Evolutionary conservation across 2,888 invertebrate species (phyloP), one percentile per base, ranked within the genome.

Genomic region (Clivina fossor): DNA sequence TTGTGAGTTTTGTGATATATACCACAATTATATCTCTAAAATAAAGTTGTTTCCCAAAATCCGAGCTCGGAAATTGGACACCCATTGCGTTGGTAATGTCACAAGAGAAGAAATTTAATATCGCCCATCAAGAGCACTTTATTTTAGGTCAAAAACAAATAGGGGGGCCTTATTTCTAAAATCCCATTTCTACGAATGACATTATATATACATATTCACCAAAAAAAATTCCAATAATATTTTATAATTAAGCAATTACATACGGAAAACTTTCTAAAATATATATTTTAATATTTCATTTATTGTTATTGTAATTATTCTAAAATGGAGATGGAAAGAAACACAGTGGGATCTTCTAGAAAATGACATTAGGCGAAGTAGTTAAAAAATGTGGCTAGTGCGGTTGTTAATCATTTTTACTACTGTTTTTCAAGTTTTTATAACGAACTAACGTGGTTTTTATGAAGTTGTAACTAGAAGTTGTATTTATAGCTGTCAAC

Each of bases 101-200:
- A n/a, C n/a, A n/a, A n/a, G n/a, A n/a, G n/a, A n/a, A n/a, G n/a
- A n/a, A n/a, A n/a, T n/a, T n/a, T n/a, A n/a, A n/a, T n/a, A n/a
- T n/a, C n/a, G n/a, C n/a, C 4, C 30, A 44, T 19, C 30, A 30
- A n/a, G 30, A 32, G 44, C 44, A 44, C 41, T 51, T 26, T 48
- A 37, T 43, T 51, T 41, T 43, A 51, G 51, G 51, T 51, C 51
- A 51, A 51, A 51, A 51, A 26, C 18, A 51, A 43, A 51, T 43
- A 51, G 51, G 51, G 51, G n/a, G 51, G 51, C 33, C 51, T 41
- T 41, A 40, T 51, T 51, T 33, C 51, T 51, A 43, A 41, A 43
- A 35, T 38, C 13, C 32, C 4, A 11, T 32, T n/a, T 38, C 44
- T 44, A 19, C 19, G 30, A 44, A 44, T 32, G 44, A 30, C 44